phyloP scores from a whole-genome alignment of 37 sponge, comb jelly and placozoan species.

The Petrosia ficiformis region DNA sequence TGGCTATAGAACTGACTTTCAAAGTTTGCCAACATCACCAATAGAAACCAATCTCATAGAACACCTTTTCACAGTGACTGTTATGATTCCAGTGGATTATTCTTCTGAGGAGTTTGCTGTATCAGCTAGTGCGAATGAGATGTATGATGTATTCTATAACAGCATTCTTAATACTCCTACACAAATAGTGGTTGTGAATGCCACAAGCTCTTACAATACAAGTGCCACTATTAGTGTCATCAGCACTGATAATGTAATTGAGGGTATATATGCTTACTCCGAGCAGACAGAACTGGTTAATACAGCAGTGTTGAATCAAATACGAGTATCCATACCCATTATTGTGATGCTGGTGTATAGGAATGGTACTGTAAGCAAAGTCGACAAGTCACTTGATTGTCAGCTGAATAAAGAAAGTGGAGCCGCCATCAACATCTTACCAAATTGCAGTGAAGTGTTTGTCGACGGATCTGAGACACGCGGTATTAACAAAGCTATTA shows the following conservation, averaged over 20 bases:
- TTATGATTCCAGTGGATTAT: background rate
- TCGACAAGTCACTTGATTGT: background rate
- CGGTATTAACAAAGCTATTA: slow-evolving; percentile 22
- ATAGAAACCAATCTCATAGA: background rate
- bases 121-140: background rate
- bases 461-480: slow-evolving; percentile 41
- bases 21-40: background rate
- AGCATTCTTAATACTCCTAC: background rate
- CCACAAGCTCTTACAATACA: background rate
- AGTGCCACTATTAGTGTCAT: background rate
- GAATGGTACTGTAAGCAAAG: slow-evolving; percentile 23
- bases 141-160: background rate
- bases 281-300: slow-evolving; percentile 35
- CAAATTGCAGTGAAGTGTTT: slow-evolving; percentile 42
- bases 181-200: background rate
- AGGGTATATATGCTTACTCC: slow-evolving; percentile 36
- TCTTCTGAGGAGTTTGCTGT: background rate
- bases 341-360: slow-evolving; percentile 6
- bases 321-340: background rate
- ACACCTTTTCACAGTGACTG: background rate
- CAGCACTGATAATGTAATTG: background rate
- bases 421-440: slow-evolving; percentile 19
- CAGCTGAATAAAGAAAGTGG: background rate
- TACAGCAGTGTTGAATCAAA: slow-evolving; percentile 47
- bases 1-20: slow-evolving; percentile 3